These are phyloP conservation scores for Meteorus colon DNA, from an alignment of 2,888 invertebrate species.

Conservation along the genomic window DNA sequence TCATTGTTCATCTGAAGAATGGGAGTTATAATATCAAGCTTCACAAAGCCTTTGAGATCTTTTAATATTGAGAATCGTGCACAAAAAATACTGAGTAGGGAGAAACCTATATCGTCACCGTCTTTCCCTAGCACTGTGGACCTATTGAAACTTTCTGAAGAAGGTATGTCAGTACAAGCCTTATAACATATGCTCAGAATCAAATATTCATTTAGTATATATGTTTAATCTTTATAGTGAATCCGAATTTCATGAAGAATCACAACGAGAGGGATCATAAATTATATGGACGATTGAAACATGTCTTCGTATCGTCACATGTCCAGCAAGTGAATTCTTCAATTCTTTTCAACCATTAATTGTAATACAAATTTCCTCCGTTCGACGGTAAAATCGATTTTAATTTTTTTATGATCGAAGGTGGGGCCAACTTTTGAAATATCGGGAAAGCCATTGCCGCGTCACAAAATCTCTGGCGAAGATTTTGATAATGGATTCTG, in stretches of 20 bases:
- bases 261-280: conserved; percentile 78
- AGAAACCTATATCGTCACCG: conserved; percentile 82
- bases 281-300: conserved; percentile 80
- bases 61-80: conserved; percentile 87
- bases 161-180: conserved; percentile 63
- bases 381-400: background rate
- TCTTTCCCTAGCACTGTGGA: conserved; percentile 77
- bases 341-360: conserved; percentile 29
- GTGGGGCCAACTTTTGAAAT: conserved; percentile 53
- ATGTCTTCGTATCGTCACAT: conserved; percentile 83
- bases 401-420: background rate
- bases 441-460: conserved; percentile 77
- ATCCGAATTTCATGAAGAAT: conserved; percentile 79
- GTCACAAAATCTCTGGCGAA: conserved; percentile 74
- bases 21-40: conserved; percentile 80
- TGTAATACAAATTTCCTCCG: background rate
- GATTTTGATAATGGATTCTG: conserved; percentile 81
- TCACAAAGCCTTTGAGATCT: conserved; percentile 78
- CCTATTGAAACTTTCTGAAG: conserved; percentile 79
- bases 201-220: background rate
- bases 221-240: conserved; percentile 68
- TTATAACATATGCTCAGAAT: background rate
- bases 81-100: conserved; percentile 80
- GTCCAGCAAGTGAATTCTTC: conserved; percentile 69
- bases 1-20: conserved; percentile 70